Evolutionary conservation across 2,797 vertebrate species (phyloP), one percentile per base, ranked within the genome.

Genomic region (Lutjanus campechanus): DNA sequence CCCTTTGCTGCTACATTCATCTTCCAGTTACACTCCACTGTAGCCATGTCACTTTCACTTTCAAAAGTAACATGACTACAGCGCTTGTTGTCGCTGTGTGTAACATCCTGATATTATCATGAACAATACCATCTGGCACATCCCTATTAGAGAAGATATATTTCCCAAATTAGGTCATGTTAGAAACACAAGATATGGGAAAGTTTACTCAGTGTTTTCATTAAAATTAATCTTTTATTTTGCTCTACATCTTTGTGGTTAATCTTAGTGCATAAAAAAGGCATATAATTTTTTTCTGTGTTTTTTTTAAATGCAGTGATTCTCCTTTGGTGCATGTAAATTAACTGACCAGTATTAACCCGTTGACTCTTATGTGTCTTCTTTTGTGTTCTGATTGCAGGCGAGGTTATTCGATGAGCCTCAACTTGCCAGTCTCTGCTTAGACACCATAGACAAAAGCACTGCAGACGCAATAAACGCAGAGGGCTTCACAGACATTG

Each of bases 401-500:
- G 98, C 98, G 0, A 96, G 98, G 20, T 95, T 99, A 49, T 99
- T 99, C 36, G 98, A 99, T 29, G 98, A 99, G 87, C 98, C 98
- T 10, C 98, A 99, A 91, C 96, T 99, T 66, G 98, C 98, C 86
- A 98, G 97, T 84, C 96, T 99, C 62, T 99, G 98, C 89, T 92
- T 99, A 55, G 98, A 99, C 92, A 99, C 97, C 84, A 99, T 99
- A 16, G 98, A 99, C 94, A 99, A 99, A 95, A 98, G 98, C 94
- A 99, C 98, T 0, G 96, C 97, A 0, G 98, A 99, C 0, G 98
- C 98, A 76, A 96, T 99, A 85, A 96, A 97, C 0, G 98, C 98
- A 0, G 98, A 99, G 86, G 98, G 98, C 53, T 99, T 99, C 80
- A 99, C 98, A 0, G 98, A 99, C 85, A 97, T 99, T 2, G 98